Evolutionary conservation across 2,113 vertebrate genomes (phyloP), one percentile per base, ranked within the genome.

Genomic region (Tragulus kanchil): DNA sequence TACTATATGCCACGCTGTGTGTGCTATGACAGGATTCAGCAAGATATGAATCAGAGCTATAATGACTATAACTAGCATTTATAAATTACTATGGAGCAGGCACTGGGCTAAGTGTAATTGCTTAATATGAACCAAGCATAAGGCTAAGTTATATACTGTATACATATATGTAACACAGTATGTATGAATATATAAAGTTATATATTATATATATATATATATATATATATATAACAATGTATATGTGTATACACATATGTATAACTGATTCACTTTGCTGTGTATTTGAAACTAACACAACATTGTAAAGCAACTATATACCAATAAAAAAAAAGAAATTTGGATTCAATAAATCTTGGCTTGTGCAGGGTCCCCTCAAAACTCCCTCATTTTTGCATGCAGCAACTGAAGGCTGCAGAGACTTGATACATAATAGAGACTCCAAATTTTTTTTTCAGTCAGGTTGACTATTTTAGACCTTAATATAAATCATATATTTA

Each of bases 351-450:
- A 86, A 42, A 56, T 21, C 1, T 56, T 19, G 28, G 65, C 2
- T 23, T 65, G 6, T 3, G 6, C 21, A 14, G 8, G 0, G 3
- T 23, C 59, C 17, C 69, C n/a, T 15, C 42, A 79, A 52, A 19
- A 28, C 15, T 1, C 36, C 26, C 7, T 6, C 0, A 15, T 59
- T 67, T 84, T 59, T 6, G 52, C 3, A 17, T 0, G 1, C 12
- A 13, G 13, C 71, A 23, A 62, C 31, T 50, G 56, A 86, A 81
- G 42, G 19, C 45, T 45, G 2, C 1, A 0, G 5, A 31, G 28
- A 36, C 21, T 85, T 58, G 25, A 36, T 48, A 56, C 5, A 12
- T 61, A 28, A 42, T 2, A 48, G 42, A 69, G 23, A 42, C 21
- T 13, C 48, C 8, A 17, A 6, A n/a, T 10, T 31, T 31, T 45